Evolutionary conservation across 1,140 invertebrate genomes (phyloP).

Genomic region (Lordiphosa clarofinis): DNA sequence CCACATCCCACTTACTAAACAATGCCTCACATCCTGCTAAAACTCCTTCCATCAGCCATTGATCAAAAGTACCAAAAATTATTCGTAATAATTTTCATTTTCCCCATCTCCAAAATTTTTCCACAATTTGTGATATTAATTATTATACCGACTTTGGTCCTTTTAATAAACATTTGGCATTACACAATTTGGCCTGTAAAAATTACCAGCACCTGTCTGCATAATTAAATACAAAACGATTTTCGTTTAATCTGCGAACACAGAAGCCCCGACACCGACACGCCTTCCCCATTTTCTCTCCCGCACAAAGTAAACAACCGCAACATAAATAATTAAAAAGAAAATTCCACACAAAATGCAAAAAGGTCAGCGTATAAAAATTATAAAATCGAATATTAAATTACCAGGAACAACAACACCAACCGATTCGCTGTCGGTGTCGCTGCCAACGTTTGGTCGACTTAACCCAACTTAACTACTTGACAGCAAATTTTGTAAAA

Average conservation of each 20-base stretch:
- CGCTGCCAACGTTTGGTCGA: conserved; percentile 46
- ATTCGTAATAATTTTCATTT: background rate
- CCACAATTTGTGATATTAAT: conserved; percentile 12
- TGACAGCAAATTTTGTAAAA: conserved; percentile 79
- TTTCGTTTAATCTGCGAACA: conserved; percentile 65
- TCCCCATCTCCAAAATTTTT: conserved; percentile 1
- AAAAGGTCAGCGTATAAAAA: conserved; percentile 74
- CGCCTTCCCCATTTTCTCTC: background rate
- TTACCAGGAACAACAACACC: conserved; percentile 46
- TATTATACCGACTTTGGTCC: conserved; percentile 6
- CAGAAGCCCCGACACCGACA: conserved; percentile 23
- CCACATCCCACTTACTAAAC: no score
- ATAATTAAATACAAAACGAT: conserved; percentile 75
- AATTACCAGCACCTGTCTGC: conserved; percentile 71
- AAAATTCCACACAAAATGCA: conserved; percentile 70
- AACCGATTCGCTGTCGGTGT: conserved; percentile 2
- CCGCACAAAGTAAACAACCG: conserved; percentile 29
- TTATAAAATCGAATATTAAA: conserved; percentile 77
- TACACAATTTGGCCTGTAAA: conserved; percentile 27
- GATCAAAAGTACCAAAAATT: background rate
- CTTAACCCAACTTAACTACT: conserved; percentile 78
- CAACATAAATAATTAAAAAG: conserved; percentile 75
- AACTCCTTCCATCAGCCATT: no score
- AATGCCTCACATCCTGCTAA: no score
- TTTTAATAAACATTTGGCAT: conserved; percentile 18